Percentiles rank a stretch among this genome's conserved stretches.
phyloP scores from a whole-genome alignment of 2,797 vertebrate species.

The Eupleurogrammus muticus region DNA sequence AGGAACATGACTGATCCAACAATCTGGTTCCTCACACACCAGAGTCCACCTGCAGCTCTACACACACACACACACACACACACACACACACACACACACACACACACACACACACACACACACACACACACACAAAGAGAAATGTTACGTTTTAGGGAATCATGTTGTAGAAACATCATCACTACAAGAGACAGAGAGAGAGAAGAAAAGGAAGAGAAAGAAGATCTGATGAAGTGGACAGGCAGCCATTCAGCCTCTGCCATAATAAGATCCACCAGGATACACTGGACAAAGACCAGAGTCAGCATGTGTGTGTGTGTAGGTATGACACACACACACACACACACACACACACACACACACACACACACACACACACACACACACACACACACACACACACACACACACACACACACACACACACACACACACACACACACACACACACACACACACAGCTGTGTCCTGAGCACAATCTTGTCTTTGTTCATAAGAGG shows the following conservation, averaged over 20 bases:
- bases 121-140: too few relatives aligned
- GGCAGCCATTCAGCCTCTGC: conserved; percentile 60
- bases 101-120: too few relatives aligned
- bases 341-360: conserved; percentile 23
- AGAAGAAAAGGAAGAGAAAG: conserved; percentile 58
- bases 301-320: conserved; percentile 53
- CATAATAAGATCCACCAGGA: conserved; percentile 68
- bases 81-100: too few relatives aligned
- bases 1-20: conserved; percentile 89
- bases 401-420: too few relatives aligned
- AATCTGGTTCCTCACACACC: conserved; percentile 85
- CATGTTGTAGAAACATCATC: too few relatives aligned
- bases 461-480: conserved; percentile 43
- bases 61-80: conserved; percentile 20
- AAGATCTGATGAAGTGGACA: conserved; percentile 64
- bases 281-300: conserved; percentile 66
- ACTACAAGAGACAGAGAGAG: conserved; percentile 36
- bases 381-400: conserved; percentile 41
- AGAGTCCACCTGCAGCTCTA: conserved; percentile 81
- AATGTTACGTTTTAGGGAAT: too few relatives aligned
- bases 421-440: too few relatives aligned
- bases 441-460: too few relatives aligned
- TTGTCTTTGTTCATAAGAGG: conserved; percentile 60
- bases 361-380: conserved; percentile 13
- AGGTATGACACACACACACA: conserved; percentile 52